Percentiles rank a stretch among this genome's conserved stretches.
phyloP scores from a whole-genome alignment of 2,113 vertebrate species.

The Agapornis roseicollis region DNA sequence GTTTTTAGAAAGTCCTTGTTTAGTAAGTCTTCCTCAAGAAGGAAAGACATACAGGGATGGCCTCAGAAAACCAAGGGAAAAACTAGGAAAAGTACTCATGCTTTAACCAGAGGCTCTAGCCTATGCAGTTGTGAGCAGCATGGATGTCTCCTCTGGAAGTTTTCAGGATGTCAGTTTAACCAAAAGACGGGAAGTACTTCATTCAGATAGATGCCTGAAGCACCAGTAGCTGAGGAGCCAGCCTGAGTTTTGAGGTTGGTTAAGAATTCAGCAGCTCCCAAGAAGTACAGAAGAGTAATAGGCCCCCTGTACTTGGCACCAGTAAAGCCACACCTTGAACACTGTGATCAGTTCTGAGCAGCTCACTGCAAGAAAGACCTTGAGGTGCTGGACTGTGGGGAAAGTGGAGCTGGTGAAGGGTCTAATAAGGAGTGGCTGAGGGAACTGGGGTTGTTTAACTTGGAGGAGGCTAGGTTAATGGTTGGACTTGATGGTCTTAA shows the following conservation, averaged over 20 bases:
- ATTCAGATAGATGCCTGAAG: background rate
- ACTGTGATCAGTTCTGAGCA: background rate
- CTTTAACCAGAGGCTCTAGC: background rate
- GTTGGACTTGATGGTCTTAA: background rate
- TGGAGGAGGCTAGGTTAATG: background rate
- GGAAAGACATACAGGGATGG: background rate
- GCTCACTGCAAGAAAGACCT: background rate
- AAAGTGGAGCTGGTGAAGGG: background rate
- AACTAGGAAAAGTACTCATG: background rate
- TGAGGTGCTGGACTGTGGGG: background rate
- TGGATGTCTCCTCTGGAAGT: background rate
- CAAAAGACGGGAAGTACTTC: background rate
- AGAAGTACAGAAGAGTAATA: background rate
- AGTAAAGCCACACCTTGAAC: background rate
- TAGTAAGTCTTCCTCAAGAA: background rate
- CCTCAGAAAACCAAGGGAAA: background rate
- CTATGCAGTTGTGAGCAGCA: background rate
- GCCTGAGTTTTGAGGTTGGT: background rate
- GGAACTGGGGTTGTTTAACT: background rate
- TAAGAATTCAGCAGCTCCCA: background rate
- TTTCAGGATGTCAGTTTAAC: background rate
- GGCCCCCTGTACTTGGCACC: too few species aligned
- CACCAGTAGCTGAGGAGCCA: background rate
- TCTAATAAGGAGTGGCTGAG: background rate
- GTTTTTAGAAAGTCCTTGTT: background rate